Evolutionary conservation across 1,140 invertebrate species (phyloP).

Genomic region (Panagrolaimus sp.): DNA sequence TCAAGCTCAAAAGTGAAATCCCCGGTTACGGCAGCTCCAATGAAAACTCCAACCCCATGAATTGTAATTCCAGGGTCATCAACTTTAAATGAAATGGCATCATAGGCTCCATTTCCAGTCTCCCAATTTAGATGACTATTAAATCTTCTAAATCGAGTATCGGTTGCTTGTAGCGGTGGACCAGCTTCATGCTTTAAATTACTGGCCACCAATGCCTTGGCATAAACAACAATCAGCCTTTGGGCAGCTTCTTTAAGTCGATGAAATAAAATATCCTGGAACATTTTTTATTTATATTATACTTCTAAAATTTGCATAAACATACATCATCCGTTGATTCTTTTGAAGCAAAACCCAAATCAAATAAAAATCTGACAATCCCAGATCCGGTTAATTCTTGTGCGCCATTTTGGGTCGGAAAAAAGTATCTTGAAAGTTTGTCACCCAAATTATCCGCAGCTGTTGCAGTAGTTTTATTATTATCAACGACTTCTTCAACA

Average conservation of each 20-base stretch:
- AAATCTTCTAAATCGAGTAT: slow-evolving; percentile 74
- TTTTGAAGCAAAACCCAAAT: slow-evolving; percentile 46
- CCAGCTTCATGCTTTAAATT: slow-evolving; percentile 68
- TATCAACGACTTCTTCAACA: not conserved
- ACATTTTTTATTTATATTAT: slow-evolving; percentile 71
- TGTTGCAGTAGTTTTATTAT: not conserved
- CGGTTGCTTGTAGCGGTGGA: slow-evolving; percentile 33
- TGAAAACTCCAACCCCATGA: slow-evolving; percentile 80
- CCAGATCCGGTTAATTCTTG: slow-evolving; percentile 22
- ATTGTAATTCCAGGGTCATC: slow-evolving; percentile 81
- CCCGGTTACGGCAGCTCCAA: slow-evolving; percentile 62
- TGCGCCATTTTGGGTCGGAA: not conserved
- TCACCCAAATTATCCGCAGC: not conserved
- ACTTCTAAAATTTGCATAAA: too few species aligned
- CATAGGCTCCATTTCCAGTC: slow-evolving; percentile 88
- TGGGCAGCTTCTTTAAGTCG: slow-evolving; percentile 35
- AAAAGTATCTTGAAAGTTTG: not conserved
- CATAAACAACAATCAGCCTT: slow-evolving; percentile 39
- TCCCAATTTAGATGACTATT: slow-evolving; percentile 87
- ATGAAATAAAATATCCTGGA: slow-evolving; percentile 61
- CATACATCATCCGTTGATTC: slow-evolving; percentile 66
- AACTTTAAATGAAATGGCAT: slow-evolving; percentile 89
- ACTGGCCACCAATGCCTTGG: slow-evolving; percentile 75
- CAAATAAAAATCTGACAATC: slow-evolving; percentile 46
- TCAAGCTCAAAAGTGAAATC: slow-evolving; percentile 26